A percentile compares a stretch with the other conserved stretches of the same genome.
Evolutionary conservation across 2,797 vertebrate species (phyloP).

Genomic region (Chelmon rostratus): DNA sequence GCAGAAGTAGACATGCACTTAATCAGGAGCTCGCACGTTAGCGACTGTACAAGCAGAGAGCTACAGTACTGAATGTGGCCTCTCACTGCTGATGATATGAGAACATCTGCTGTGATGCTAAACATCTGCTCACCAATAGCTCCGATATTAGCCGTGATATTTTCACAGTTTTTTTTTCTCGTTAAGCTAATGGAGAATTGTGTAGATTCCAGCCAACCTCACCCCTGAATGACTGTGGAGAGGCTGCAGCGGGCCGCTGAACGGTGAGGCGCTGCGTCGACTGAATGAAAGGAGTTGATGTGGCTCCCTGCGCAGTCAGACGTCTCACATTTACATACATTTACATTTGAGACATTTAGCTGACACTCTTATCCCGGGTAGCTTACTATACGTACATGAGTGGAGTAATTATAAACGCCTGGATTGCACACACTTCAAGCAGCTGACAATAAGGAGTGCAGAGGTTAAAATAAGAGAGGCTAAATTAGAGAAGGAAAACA

Average conservation of each 20-base stretch:
- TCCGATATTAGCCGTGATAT: slow-evolving; percentile 36
- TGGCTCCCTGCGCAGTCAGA: slow-evolving; percentile 40
- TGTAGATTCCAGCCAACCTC: slow-evolving; percentile 6
- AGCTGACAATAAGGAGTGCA: slow-evolving; percentile 17
- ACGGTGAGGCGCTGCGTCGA: slow-evolving; percentile 7
- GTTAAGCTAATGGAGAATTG: slow-evolving; percentile 19
- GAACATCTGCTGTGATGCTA: slow-evolving; percentile 53
- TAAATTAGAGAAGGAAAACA: background rate
- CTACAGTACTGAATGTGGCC: slow-evolving; percentile 4
- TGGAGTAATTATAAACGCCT: slow-evolving; percentile 22
- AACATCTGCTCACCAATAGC: slow-evolving; percentile 57
- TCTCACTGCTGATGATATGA: slow-evolving; percentile 28
- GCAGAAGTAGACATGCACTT: slow-evolving; percentile 40
- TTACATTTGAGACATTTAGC: slow-evolving; percentile 60
- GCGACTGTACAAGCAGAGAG: slow-evolving; percentile 16
- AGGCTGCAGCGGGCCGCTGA: slow-evolving; percentile 1
- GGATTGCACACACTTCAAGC: slow-evolving; percentile 46
- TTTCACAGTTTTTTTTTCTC: slow-evolving; percentile 3
- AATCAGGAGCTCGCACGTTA: slow-evolving; percentile 49
- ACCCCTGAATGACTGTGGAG: background rate
- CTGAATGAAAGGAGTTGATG: slow-evolving; percentile 29
- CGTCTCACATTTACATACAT: slow-evolving; percentile 61
- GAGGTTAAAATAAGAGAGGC: slow-evolving; percentile 38
- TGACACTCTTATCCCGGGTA: slow-evolving; percentile 48
- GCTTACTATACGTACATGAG: slow-evolving; percentile 21